A percentile compares a stretch with the other conserved stretches of the same genome.
phyloP scores from a whole-genome alignment of 2,113 vertebrate genomes.

The Neopipo cinnamomea region DNA sequence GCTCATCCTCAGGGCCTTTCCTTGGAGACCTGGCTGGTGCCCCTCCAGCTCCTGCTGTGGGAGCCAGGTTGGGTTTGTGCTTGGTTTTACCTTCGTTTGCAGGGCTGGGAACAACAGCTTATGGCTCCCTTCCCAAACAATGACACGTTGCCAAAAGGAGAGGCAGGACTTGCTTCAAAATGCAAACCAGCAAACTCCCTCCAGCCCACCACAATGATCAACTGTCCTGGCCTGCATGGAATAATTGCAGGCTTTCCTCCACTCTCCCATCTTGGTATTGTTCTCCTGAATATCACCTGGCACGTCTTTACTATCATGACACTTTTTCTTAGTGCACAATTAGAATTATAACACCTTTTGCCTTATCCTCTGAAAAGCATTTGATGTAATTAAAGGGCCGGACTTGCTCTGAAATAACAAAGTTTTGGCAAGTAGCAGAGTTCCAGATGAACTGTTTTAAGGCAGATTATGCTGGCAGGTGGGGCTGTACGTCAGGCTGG shows the following conservation, averaged over 20 bases:
- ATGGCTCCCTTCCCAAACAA: neutral
- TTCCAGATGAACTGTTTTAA: neutral
- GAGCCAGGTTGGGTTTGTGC: neutral
- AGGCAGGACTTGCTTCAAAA: neutral
- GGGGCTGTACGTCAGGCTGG: neutral
- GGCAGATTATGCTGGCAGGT: neutral
- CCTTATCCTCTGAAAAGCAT: neutral
- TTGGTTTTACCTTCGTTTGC: neutral
- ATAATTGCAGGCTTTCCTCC: constrained; percentile 33
- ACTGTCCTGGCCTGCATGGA: neutral
- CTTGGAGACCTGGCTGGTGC: neutral
- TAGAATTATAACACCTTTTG: neutral
- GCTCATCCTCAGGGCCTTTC: neutral
- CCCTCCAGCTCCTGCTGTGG: neutral
- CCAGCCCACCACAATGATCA: neutral
- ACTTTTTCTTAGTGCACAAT: neutral
- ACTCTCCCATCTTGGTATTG: neutral
- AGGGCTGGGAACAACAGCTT: neutral
- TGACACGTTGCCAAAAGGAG: neutral
- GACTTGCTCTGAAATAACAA: neutral
- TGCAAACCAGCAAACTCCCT: neutral
- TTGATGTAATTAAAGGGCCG: neutral
- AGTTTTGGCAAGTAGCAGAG: neutral
- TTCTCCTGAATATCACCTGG: neutral
- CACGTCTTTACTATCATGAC: neutral